Evolutionary conservation across 1,140 invertebrate genomes (phyloP).

Genomic region (Philopotamus ludificatus): DNA sequence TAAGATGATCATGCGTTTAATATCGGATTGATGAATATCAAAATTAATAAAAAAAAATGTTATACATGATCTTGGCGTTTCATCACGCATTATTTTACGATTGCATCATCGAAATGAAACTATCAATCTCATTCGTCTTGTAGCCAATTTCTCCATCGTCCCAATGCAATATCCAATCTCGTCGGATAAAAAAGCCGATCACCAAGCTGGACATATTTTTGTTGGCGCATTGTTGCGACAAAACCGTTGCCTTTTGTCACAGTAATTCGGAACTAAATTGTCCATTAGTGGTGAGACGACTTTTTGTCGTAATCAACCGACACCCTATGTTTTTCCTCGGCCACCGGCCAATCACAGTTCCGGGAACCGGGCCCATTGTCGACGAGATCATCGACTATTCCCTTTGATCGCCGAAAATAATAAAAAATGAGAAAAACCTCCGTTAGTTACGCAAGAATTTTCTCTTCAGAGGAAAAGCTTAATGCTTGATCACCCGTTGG

Average conservation of each 20-base stretch:
- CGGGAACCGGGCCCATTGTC: conserved; percentile 31
- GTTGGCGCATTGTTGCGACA: background rate
- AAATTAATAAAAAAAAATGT: too few species aligned
- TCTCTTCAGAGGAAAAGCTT: background rate
- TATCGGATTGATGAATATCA: too few species aligned
- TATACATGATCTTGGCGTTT: too few species aligned
- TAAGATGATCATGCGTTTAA: too few species aligned
- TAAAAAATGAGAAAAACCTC: background rate
- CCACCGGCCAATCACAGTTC: conserved; percentile 17
- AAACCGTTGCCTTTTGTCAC: conserved; percentile 13
- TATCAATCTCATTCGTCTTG: too few species aligned
- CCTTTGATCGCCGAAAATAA: conserved; percentile 18
- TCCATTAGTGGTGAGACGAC: conserved; percentile 17
- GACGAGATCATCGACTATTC: conserved; percentile 33
- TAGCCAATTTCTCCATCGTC: too few species aligned
- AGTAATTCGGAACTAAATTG: conserved; percentile 33
- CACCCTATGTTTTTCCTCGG: conserved; percentile 29
- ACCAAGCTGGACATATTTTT: background rate
- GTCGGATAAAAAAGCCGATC: background rate
- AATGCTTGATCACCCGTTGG: conserved; percentile 22
- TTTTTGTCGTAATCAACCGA: conserved; percentile 9
- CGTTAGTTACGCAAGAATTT: conserved; percentile 9
- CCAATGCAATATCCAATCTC: background rate
- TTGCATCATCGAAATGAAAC: too few species aligned
- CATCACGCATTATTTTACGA: too few species aligned